Conservation (phyloP, 2,113 vertebrate genomes). For the Struthidea cinerea region DNA sequence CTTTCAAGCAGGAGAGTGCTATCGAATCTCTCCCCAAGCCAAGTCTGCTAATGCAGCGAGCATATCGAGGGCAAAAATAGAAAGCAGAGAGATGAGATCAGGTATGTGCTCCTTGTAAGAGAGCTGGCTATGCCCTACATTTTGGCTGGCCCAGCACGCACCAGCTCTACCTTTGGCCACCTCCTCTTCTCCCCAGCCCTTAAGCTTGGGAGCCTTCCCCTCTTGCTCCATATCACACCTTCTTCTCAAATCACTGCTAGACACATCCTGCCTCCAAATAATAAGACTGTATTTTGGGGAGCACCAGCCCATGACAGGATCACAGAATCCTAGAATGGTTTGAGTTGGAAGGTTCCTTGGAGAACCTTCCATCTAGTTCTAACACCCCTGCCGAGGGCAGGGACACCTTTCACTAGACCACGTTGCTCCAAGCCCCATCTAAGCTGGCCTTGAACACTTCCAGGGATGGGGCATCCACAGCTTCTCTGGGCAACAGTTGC, state of each 20-base stretch:
- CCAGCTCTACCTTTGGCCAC: background rate
- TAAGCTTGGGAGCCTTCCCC: background rate
- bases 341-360: background rate
- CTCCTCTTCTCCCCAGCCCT: background rate
- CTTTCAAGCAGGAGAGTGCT: slow-evolving; percentile 30
- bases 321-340: background rate
- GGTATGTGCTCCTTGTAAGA: background rate
- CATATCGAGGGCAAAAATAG: background rate
- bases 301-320: background rate
- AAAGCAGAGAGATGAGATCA: slow-evolving; percentile 19
- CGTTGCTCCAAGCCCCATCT: background rate
- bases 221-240: background rate
- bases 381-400: background rate
- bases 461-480: background rate
- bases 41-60: background rate
- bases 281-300: background rate
- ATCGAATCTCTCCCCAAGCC: background rate
- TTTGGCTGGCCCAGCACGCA: background rate
- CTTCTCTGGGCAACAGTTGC: background rate
- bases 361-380: background rate
- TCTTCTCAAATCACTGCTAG: background rate
- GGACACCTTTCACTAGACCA: background rate
- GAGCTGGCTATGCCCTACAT: background rate
- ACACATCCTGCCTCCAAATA: background rate
- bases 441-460: background rate